Conservation (phyloP, 2,797 vertebrate species). For the Acipenser transmontanus region DNA sequence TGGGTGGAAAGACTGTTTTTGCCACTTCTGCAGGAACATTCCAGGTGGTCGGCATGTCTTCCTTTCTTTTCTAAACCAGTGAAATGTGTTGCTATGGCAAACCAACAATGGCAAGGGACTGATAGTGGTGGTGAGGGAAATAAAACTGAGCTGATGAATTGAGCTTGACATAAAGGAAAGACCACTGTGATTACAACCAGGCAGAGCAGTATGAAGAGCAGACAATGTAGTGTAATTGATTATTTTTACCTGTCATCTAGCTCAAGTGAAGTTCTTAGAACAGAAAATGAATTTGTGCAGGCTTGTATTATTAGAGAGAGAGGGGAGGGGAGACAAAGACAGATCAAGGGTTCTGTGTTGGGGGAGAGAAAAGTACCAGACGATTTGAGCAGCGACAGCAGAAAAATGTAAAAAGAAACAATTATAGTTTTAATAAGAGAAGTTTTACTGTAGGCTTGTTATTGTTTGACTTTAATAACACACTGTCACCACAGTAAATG, state of each 20-base stretch:
- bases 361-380: constrained; percentile 7
- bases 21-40: not conserved
- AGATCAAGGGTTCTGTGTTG: constrained; percentile 10
- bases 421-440: constrained; percentile 6
- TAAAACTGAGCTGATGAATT: constrained; percentile 3
- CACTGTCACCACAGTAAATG: too few species aligned
- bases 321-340: constrained; percentile 1
- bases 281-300: constrained; percentile 19
- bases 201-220: constrained; percentile 8
- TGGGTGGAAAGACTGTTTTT: too few species aligned
- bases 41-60: not conserved
- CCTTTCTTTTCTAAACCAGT: not conserved
- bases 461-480: too few species aligned
- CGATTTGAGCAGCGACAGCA: constrained; percentile 24
- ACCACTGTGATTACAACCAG: constrained; percentile 14
- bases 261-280: constrained; percentile 13
- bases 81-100: constrained; percentile 1
- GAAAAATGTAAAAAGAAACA: constrained; percentile 19
- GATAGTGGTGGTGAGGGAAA: too few species aligned
- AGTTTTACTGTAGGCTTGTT: too few species aligned
- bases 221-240: constrained; percentile 19
- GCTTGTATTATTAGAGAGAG: constrained; percentile 13
- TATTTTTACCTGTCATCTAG: constrained; percentile 19
- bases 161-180: constrained; percentile 12
- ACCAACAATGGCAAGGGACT: not conserved